Base-by-base conservation (phyloP, 2,797 vertebrate genomes). In the Urocyon cinereoargenteus region DNA sequence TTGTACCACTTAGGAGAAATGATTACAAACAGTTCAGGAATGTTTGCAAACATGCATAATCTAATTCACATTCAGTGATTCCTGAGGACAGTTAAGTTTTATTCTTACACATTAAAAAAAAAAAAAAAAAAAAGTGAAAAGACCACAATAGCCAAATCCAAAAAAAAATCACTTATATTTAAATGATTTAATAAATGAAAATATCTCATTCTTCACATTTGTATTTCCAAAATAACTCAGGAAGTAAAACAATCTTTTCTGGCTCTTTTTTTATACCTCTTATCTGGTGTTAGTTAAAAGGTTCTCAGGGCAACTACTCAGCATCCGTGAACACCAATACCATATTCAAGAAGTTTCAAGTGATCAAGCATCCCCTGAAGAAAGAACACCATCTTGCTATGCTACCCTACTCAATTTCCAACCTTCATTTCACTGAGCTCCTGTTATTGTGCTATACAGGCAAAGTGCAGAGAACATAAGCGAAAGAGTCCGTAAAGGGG, bases 161-260 rank as follows among this genome's bases (percentile, higher is more conserved):
- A 0, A 2, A 18, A 75, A 75, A 62, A 45, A 45, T 62, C 49
- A 31, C 15, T 55, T 86, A 77, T 78, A 89, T 57, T 87, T 78
- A 94, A 87, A 85, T 85, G 36, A 83, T 70, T 92, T 91, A 72
- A 86, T 77, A 86, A 78, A n/a, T 7, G 68, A 94, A 92, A 86
- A 89, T n/a, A 19, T 73, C 68, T 96, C 16, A 61, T 61, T 91
- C 31, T 93, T 88, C 68, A 81, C 40, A 88, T 89, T n/a, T 70
- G 68, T 68, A 66, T 96, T 86, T 94, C 64, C 24, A 95, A 94
- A 96, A 61, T 78, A 96, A 93, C 61, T 85, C 21, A 34, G 4
- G 85, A 77, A 82, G 28, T 51, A 91, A 96, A 95, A 79, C n/a
- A 87, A 49, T 28, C 70, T 77, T 82, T 86, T 73, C 70, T 83